Conservation (phyloP, 2,797 vertebrate species). For the Urocyon cinereoargenteus region DNA sequence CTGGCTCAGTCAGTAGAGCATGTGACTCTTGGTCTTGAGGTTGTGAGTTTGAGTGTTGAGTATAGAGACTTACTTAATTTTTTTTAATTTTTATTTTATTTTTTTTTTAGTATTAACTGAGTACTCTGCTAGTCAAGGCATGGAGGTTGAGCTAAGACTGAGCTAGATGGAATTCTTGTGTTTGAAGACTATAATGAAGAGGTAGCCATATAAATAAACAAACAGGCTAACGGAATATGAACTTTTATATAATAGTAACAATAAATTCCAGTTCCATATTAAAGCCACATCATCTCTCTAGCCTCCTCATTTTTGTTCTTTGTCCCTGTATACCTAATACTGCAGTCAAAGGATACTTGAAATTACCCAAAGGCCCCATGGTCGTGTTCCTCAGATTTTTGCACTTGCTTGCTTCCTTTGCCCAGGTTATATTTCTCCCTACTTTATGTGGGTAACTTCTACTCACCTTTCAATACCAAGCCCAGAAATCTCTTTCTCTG, state of each 20-base stretch:
- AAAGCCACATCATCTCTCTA: neutral
- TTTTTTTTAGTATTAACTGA: constrained; percentile 8
- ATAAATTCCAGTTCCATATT: constrained; percentile 8
- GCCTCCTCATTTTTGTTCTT: neutral
- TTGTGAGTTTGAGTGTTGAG: neutral
- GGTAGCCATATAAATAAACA: constrained; percentile 17
- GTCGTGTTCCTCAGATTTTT: neutral
- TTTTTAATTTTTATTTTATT: neutral
- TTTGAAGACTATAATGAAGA: constrained; percentile 21
- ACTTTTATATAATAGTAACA: neutral
- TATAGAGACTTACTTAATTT: neutral
- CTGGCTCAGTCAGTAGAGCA: neutral
- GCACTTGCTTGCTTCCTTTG: constrained; percentile 41
- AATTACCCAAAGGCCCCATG: neutral
- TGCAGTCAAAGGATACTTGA: neutral
- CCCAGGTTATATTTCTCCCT: constrained; percentile 6
- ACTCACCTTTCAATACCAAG: neutral
- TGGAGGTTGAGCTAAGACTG: neutral
- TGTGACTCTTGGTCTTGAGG: neutral
- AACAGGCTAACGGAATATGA: neutral
- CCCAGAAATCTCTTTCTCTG: neutral
- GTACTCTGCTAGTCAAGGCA: neutral
- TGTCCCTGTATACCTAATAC: neutral
- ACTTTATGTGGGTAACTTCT: neutral
- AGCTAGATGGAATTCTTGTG: constrained; percentile 21